Evolutionary conservation across 2,797 vertebrate species (phyloP).

Genomic region (Nasua narica): DNA sequence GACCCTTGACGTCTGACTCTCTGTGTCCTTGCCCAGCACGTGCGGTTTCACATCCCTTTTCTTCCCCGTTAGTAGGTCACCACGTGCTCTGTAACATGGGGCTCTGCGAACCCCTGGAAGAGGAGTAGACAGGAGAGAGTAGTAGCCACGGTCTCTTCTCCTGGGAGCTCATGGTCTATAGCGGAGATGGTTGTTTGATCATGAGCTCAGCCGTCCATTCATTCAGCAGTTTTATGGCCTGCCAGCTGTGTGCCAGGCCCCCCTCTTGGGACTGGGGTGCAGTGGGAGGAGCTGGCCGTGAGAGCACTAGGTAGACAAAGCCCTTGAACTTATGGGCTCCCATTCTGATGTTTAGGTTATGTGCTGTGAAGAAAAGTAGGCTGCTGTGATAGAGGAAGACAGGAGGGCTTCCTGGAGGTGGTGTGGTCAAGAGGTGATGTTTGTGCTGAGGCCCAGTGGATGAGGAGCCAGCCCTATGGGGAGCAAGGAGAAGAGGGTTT

Average conservation of each 20-base stretch:
- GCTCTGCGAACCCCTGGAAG: not conserved
- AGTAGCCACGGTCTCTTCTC: not conserved
- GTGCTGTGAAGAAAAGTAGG: not conserved
- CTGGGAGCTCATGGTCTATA: not conserved
- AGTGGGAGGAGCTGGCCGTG: not conserved
- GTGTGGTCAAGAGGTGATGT: not conserved
- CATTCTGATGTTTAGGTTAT: not conserved
- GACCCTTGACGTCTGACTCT: not conserved
- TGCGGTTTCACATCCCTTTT: not conserved
- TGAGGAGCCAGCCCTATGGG: not conserved
- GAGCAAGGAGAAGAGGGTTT: not conserved
- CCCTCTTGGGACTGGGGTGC: not conserved
- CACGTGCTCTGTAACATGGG: not conserved
- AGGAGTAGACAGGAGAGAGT: rapidly evolving
- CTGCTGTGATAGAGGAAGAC: not conserved
- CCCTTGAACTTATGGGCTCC: not conserved
- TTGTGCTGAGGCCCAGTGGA: not conserved
- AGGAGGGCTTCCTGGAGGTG: not conserved
- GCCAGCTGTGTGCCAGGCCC: not conserved
- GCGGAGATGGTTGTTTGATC: not conserved
- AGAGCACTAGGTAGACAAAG: not conserved
- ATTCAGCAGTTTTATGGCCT: not conserved
- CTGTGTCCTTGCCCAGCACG: not conserved
- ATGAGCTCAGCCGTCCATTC: not conserved
- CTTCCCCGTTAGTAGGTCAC: not conserved